phyloP scores from a whole-genome alignment of 2,113 vertebrate species.

The Panurus biarmicus region DNA sequence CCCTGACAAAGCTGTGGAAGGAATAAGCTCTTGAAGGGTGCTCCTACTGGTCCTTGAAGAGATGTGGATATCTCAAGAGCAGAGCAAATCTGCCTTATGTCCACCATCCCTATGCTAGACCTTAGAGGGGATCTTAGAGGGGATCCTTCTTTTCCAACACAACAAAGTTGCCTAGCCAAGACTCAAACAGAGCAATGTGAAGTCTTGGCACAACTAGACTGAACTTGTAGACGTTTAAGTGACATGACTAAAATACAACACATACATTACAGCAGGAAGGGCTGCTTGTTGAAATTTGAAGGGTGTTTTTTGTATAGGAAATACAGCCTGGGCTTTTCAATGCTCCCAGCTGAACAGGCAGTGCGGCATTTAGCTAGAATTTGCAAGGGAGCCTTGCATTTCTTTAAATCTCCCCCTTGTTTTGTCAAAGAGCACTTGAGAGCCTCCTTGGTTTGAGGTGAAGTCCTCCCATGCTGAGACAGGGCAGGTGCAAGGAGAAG shows the following conservation, averaged over 20 bases:
- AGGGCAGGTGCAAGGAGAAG: slow-evolving; percentile 14
- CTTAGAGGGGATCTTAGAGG: not conserved
- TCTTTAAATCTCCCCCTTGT: not conserved
- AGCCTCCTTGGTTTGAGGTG: not conserved
- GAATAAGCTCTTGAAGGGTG: not conserved
- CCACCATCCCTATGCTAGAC: not conserved
- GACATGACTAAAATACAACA: not conserved
- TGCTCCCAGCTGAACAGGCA: not conserved
- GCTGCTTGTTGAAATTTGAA: not conserved
- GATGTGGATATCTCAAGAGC: not conserved
- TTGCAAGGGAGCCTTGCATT: not conserved
- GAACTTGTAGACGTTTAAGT: not conserved
- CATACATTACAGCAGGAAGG: not conserved
- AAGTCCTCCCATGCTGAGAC: not conserved
- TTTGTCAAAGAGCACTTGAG: not conserved
- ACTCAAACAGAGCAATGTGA: not conserved
- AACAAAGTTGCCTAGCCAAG: not conserved
- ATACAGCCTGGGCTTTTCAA: not conserved
- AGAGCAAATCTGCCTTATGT: not conserved
- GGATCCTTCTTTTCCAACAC: not conserved
- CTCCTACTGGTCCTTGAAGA: not conserved
- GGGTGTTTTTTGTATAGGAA: not conserved
- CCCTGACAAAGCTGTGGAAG: not conserved
- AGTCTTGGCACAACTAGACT: not conserved
- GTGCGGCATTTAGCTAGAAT: not conserved